Evolutionary conservation across 2,888 invertebrate species (phyloP), one percentile per base, ranked within the genome.

Genomic region (Temnothorax ravouxi): DNA sequence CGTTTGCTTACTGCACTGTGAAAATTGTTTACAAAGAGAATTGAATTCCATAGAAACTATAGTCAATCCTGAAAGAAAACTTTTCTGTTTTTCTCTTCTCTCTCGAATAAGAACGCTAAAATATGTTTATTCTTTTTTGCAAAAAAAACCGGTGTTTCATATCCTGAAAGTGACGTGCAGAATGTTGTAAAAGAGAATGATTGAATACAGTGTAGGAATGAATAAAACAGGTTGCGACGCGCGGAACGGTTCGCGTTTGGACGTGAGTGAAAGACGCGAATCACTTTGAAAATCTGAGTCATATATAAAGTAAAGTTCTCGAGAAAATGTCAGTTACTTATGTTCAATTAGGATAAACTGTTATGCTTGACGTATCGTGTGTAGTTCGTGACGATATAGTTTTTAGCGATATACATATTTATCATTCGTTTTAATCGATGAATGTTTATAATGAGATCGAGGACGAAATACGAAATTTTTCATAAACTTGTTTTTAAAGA

Each of bases 311-410:
- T 50, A 76, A 81, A 61, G 69, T 62, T 77, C 59, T 59, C 25
- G 44, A 29, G 34, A 34, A 76, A 82, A 76, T 75, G 47, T 0
- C 34, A 64, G 9, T 47, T 61, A 4, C 38, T 47, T 84, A 54
- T 47, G 86, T 59, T 61, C 67, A 86, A 86, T 71, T 54, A 82
- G 64, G 61, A 84, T 77, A 62, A 80, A 83, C 54, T 47, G 34
- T 44, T 47, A 41, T 47, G 34, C 50, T 47, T 52, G 44, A 61
- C 5, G 11, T 44, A 50, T 62, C 21, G 9, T 44, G 4, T 34
- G 11, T 61, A 44, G 18, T 25, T 72, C 8, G 41, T 1, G n/a
- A 44, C 25, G n/a, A 25, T 29, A 25, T 29, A 41, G 5, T 66
- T 66, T 66, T 25, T 25, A 1, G 25, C 15, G 3, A 64, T 41